Conservation (phyloP, 2,888 invertebrate species). For the Pollenia labialis region DNA sequence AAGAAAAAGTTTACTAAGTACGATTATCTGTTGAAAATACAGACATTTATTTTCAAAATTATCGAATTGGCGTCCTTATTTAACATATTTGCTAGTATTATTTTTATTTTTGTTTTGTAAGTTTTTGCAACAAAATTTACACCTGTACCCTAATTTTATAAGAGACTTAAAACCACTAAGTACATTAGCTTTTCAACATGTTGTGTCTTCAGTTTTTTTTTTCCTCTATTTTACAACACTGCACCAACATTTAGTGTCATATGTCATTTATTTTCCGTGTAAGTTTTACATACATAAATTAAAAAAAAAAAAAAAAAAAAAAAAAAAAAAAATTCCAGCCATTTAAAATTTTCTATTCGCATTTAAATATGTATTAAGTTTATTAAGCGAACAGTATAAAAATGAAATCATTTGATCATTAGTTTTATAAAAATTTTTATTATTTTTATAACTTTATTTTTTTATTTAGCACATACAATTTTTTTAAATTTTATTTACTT, state of each 20-base stretch:
- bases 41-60: too few species aligned
- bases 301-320: too few species aligned
- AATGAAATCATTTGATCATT: slow-evolving; percentile 9
- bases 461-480: slow-evolving; percentile 17
- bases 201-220: not conserved
- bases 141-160: slow-evolving; percentile 22
- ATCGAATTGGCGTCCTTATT: too few species aligned
- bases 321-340: not conserved
- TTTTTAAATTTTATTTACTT: slow-evolving; percentile 35
- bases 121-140: not conserved
- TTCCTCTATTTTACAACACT: slow-evolving; percentile 6
- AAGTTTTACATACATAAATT: slow-evolving; percentile 33
- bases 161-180: not conserved
- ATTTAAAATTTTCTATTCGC: not conserved
- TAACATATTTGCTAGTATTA: too few species aligned
- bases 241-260: slow-evolving; percentile 59
- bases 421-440: slow-evolving; percentile 22
- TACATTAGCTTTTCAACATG: slow-evolving; percentile 37
- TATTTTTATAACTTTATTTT: slow-evolving; percentile 7
- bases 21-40: too few species aligned
- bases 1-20: too few species aligned
- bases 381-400: not conserved
- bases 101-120: not conserved
- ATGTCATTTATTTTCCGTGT: slow-evolving; percentile 55
- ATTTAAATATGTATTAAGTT: not conserved